A percentile compares a stretch with the other conserved stretches of the same genome.
Conservation (phyloP, 2,113 vertebrate species). For the Vanacampus margaritifer region DNA sequence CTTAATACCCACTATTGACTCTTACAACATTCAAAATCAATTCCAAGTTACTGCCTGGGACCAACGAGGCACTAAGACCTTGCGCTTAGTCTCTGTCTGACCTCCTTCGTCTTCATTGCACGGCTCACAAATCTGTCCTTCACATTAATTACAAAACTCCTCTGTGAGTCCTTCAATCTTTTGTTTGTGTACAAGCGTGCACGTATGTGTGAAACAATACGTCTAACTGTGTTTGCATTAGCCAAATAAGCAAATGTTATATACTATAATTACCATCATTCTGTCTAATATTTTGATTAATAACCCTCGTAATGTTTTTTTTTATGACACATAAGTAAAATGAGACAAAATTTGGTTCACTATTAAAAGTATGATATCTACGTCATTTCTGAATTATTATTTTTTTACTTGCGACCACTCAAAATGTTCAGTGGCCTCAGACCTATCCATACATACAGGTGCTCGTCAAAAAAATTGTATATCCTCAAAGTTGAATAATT, state of each 20-base stretch:
- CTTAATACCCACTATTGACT: background rate
- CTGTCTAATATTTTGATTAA: background rate
- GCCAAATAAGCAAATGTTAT: background rate
- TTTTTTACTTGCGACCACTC: too few relatives aligned
- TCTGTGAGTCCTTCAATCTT: background rate
- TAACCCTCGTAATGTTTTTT: too few relatives aligned
- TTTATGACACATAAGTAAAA: too few relatives aligned
- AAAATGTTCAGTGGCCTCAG: too few relatives aligned
- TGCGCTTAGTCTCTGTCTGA: background rate
- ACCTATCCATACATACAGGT: too few relatives aligned
- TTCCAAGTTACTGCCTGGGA: background rate
- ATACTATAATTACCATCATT: background rate
- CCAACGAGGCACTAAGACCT: background rate
- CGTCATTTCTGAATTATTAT: too few relatives aligned
- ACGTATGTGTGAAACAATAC: background rate
- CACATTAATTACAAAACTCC: background rate
- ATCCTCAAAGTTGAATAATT: too few relatives aligned
- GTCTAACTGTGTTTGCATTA: background rate
- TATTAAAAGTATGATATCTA: too few relatives aligned
- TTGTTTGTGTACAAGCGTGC: conserved; percentile 1
- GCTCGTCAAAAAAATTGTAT: too few relatives aligned
- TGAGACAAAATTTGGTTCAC: too few relatives aligned
- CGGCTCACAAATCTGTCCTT: background rate
- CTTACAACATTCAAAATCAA: background rate
- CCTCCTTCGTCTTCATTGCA: background rate